A percentile compares a stretch with the other conserved stretches of the same genome.
phyloP scores from a whole-genome alignment of 37 sponge, comb jelly and placozoan species.

The Geodia barretti region DNA sequence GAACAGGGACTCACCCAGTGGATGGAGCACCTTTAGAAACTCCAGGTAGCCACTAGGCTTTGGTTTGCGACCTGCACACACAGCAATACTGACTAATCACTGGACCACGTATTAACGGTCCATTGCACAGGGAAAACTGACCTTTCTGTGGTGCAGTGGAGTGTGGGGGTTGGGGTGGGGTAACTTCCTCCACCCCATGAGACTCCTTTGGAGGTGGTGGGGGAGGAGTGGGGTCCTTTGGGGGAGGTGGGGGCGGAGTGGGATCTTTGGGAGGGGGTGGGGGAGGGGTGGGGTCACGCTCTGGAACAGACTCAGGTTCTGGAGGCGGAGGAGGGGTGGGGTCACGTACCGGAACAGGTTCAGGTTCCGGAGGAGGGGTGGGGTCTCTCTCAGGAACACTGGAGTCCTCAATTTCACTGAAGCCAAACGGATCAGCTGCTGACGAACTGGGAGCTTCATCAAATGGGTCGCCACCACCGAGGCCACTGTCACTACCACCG shows the following conservation, averaged over 20 bases:
- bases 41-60: slow-evolving; percentile 55
- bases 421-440: background rate
- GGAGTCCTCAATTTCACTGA: background rate
- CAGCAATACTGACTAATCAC: background rate
- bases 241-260: background rate
- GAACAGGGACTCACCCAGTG: slow-evolving; percentile 35
- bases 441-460: background rate
- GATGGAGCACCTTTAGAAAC: slow-evolving; percentile 54
- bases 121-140: slow-evolving; percentile 1
- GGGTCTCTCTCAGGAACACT: background rate
- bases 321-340: background rate
- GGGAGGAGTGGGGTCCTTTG: background rate
- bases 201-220: background rate
- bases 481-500: too few relatives aligned
- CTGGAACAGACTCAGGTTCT: background rate
- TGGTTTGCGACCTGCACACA: background rate
- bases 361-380: background rate
- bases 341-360: background rate
- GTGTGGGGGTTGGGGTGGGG: background rate
- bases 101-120: background rate
- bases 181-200: slow-evolving; percentile 4
- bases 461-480: too few relatives aligned
- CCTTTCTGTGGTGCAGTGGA: background rate
- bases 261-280: background rate
- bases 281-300: background rate